Conservation (phyloP, 1,140 invertebrate genomes). For the Telenomus remus region DNA sequence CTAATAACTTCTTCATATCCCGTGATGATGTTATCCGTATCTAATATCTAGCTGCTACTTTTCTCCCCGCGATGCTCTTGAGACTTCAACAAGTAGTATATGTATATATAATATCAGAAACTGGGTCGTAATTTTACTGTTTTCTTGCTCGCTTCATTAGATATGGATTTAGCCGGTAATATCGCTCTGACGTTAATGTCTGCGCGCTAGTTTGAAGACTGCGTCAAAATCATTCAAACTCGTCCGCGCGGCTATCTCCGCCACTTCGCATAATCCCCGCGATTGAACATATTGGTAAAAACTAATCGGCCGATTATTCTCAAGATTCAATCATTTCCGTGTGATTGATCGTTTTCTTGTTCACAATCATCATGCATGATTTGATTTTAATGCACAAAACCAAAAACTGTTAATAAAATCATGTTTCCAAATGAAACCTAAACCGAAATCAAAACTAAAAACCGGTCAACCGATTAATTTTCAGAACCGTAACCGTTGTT, state of each 20-base stretch:
- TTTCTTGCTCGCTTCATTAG: slow-evolving; percentile 44
- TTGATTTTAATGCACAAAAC: no score
- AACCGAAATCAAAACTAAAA: no score
- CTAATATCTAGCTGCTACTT: slow-evolving; percentile 23
- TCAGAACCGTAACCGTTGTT: no score
- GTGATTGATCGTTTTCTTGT: not conserved
- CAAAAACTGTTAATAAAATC: no score
- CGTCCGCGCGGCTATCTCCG: slow-evolving; percentile 3
- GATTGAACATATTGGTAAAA: slow-evolving; percentile 8
- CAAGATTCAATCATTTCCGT: not conserved
- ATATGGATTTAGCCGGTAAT: slow-evolving; percentile 37
- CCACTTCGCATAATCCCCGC: slow-evolving; percentile 3
- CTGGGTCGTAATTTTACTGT: slow-evolving; percentile 40
- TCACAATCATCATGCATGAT: not conserved
- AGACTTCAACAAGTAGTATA: slow-evolving; percentile 31
- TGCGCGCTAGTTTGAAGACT: not conserved
- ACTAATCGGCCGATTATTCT: slow-evolving; percentile 1
- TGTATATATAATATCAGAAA: slow-evolving; percentile 30
- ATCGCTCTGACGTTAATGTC: slow-evolving; percentile 6
- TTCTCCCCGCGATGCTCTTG: slow-evolving; percentile 17
- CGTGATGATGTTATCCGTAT: slow-evolving; percentile 7
- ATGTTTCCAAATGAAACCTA: no score
- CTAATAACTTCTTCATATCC: slow-evolving; percentile 12
- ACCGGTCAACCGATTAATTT: no score
- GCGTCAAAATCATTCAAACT: slow-evolving; percentile 16